Evolutionary conservation across 2,797 vertebrate species (phyloP).

Genomic region (Notolabrus celidotus): DNA sequence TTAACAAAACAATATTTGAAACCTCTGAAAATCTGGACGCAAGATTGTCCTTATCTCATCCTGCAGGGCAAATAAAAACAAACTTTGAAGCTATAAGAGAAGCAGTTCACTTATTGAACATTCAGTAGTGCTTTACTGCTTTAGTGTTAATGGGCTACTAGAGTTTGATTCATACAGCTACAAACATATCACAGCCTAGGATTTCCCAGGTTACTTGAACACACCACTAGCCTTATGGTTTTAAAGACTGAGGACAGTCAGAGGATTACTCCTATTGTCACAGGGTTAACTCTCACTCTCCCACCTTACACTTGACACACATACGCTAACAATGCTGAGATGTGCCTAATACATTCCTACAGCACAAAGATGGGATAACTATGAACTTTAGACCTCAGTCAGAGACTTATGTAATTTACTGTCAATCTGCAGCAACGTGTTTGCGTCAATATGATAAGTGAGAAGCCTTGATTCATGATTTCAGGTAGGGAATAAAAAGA

Average conservation of each 20-base stretch:
- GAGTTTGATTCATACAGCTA: neutral
- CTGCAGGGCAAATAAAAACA: neutral
- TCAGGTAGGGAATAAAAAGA: too few species aligned
- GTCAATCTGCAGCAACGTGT: neutral
- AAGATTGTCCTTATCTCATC: neutral
- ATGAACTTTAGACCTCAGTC: neutral
- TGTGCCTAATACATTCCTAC: conserved; percentile 6
- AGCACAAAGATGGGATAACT: neutral
- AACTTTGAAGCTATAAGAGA: neutral
- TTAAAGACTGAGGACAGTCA: conserved; percentile 4
- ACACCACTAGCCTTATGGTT: neutral
- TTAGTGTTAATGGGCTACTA: neutral
- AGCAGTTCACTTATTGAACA: too few species aligned
- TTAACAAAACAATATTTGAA: neutral
- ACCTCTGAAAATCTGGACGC: neutral
- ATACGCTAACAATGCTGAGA: conserved; percentile 15
- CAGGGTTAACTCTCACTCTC: conserved; percentile 34
- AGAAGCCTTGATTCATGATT: too few species aligned
- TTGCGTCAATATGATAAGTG: neutral
- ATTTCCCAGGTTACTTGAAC: neutral
- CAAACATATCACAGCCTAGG: too few species aligned
- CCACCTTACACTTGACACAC: conserved; percentile 9
- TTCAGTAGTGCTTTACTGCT: too few species aligned
- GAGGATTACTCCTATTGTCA: neutral
- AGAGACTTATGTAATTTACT: neutral